Percentiles rank a stretch among this genome's conserved stretches.
phyloP scores from a whole-genome alignment of 2,113 vertebrate genomes.

The Scopus umbretta region DNA sequence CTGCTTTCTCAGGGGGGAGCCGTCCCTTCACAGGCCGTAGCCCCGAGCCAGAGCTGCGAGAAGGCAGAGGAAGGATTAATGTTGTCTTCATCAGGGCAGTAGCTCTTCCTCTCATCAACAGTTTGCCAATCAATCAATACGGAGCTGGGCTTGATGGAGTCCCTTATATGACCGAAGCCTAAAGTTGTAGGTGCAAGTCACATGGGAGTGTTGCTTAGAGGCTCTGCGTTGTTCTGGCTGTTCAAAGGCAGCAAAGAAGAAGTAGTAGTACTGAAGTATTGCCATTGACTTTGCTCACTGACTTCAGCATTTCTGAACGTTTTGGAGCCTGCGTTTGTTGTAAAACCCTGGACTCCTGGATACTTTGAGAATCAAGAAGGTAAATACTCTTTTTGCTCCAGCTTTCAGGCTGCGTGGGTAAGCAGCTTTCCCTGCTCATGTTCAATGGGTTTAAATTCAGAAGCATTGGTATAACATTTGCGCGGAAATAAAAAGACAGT shows the following conservation, averaged over 20 bases:
- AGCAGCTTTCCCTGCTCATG: not conserved
- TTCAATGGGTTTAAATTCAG: not conserved
- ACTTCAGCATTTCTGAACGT: not conserved
- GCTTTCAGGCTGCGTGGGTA: not conserved
- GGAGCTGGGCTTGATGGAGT: not conserved
- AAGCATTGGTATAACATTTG: not conserved
- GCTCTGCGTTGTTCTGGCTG: not conserved
- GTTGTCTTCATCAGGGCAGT: not conserved
- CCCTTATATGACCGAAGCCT: not conserved
- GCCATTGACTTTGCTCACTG: not conserved
- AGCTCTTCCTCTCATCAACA: not conserved
- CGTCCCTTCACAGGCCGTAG: not conserved
- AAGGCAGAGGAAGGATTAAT: not conserved
- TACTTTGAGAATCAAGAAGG: not conserved
- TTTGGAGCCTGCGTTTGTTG: not conserved
- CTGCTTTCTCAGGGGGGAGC: not conserved
- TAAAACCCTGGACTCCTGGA: not conserved
- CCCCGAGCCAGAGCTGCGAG: not conserved
- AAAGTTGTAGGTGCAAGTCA: not conserved
- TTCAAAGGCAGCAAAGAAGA: not conserved
- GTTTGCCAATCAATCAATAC: not conserved
- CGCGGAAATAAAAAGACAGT: not conserved
- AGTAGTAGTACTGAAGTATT: not conserved
- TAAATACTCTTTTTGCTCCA: not conserved
- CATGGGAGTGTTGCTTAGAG: not conserved